Evolutionary conservation across 2,113 vertebrate species (phyloP).

Genomic region (Heterotilapia buettikoferi): DNA sequence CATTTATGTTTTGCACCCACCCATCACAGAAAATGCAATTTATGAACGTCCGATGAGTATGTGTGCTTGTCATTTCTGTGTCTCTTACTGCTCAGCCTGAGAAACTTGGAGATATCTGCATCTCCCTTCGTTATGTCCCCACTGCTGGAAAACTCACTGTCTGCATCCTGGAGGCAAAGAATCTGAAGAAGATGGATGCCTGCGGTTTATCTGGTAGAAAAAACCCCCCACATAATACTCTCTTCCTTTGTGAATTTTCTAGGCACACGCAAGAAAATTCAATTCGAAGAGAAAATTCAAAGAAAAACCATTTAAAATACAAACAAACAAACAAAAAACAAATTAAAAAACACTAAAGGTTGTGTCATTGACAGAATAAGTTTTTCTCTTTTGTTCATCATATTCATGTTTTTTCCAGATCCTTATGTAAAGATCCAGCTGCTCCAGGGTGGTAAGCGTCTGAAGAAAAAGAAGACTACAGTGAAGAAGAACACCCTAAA

Average conservation of each 20-base stretch:
- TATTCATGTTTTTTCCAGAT: constrained; percentile 69
- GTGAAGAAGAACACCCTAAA: constrained; percentile 99
- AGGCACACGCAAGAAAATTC: neutral
- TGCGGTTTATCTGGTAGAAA: constrained; percentile 90
- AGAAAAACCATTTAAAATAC: neutral
- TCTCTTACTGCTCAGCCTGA: constrained; percentile 78
- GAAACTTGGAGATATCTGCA: constrained; percentile 97
- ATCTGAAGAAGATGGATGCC: constrained; percentile 99
- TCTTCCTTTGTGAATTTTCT: neutral
- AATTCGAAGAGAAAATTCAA: neutral
- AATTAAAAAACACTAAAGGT: neutral
- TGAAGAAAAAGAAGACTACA: constrained; percentile 99
- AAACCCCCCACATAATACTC: rapidly evolving
- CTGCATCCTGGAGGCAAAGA: constrained; percentile 98
- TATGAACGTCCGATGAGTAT: neutral
- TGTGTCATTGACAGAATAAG: neutral
- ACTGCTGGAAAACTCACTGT: constrained; percentile 96
- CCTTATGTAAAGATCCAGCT: constrained; percentile 98
- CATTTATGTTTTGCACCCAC: neutral
- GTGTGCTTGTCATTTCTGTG: constrained; percentile 4
- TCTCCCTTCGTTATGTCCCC: constrained; percentile 94
- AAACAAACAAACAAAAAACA: neutral
- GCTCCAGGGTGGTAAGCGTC: constrained; percentile 92
- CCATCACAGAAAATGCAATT: neutral
- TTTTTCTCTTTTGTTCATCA: neutral